Evolutionary conservation across 2,888 invertebrate genomes (phyloP), one percentile per base, ranked within the genome.

Genomic region (Thereva unica): DNA sequence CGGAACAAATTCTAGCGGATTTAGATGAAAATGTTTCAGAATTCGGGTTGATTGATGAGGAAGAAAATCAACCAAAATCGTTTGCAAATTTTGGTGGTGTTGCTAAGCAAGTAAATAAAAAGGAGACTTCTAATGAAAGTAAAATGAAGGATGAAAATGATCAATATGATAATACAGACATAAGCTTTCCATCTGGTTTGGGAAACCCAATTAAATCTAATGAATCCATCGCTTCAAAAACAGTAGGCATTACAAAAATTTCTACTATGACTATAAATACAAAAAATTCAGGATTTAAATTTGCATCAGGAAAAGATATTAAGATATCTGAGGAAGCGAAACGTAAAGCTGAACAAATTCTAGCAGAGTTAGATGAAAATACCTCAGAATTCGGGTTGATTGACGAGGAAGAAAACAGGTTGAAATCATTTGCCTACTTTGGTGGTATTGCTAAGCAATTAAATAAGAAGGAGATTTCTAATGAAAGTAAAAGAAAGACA

Each of bases 281-380:
- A 5, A 53, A 53, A 5, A n/a, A 38, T 38, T 5, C 7, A 9
- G 77, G 76, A 40, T 80, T 80, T 69, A 73, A 75, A 70, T 77
- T 78, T 8, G 80, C 77, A 35, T 77, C 74, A 70, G 81, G 82
- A 52, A 82, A 80, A 72, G 68, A 72, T 5, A 77, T 82, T 38
- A 65, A 70, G 12, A 74, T 82, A 67, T 78, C 80, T 4, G 74
- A 79, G 73, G 73, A 78, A 67, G 75, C 78, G 12, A 70, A 82
- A 44, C 73, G 75, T 35, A 78, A 75, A 71, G 80, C 78, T 52
- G 40, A 79, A 71, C 68, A 74, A 75, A 34, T 70, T 82, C 10
- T 81, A 82, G 69, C 71, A 4, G 66, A 59, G 4, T 8, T 56
- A 1, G 38, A 47, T 23, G 23, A 23, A 2, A 23, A 23, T 23